These are phyloP conservation scores for Nyctalus aviator DNA, from an alignment of 2,797 vertebrate species.

Conservation along the genomic window DNA sequence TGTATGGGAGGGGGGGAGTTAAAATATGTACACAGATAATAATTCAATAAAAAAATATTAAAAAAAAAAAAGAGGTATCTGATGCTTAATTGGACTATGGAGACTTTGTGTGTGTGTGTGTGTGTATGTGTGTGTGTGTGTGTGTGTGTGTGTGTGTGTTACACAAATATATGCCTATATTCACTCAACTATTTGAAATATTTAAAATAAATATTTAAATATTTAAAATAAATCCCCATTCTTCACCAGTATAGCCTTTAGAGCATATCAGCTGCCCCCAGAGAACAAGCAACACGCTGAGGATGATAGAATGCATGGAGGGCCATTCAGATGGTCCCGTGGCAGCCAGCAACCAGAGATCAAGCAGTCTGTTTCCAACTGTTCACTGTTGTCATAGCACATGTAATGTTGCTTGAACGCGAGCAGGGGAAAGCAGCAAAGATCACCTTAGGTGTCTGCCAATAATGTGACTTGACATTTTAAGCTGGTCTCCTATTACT, in stretches of 20 bases:
- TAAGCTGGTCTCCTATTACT: slow-evolving; percentile 70
- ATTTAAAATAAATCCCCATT: background rate
- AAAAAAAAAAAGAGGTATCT: background rate
- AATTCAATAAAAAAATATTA: too few relatives aligned
- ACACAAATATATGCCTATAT: background rate
- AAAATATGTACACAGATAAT: too few relatives aligned
- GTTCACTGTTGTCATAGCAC: slow-evolving; percentile 45
- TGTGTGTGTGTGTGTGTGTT: background rate
- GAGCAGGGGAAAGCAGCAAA: slow-evolving; percentile 56
- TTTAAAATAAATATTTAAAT: background rate
- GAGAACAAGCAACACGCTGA: background rate
- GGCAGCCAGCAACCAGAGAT: background rate
- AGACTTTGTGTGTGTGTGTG: background rate
- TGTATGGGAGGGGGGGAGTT: too few relatives aligned
- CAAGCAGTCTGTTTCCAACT: background rate
- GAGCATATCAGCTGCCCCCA: background rate
- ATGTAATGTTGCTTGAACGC: slow-evolving; percentile 60
- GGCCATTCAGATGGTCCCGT: background rate
- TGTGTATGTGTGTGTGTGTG: background rate
- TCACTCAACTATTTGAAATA: background rate
- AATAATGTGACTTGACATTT: slow-evolving; percentile 81
- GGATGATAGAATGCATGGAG: background rate
- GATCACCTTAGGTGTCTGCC: slow-evolving; percentile 75
- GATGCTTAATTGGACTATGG: background rate
- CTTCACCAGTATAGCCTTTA: background rate